phyloP scores from a whole-genome alignment of 2,888 invertebrate genomes.

The Latrodectus hesperus region DNA sequence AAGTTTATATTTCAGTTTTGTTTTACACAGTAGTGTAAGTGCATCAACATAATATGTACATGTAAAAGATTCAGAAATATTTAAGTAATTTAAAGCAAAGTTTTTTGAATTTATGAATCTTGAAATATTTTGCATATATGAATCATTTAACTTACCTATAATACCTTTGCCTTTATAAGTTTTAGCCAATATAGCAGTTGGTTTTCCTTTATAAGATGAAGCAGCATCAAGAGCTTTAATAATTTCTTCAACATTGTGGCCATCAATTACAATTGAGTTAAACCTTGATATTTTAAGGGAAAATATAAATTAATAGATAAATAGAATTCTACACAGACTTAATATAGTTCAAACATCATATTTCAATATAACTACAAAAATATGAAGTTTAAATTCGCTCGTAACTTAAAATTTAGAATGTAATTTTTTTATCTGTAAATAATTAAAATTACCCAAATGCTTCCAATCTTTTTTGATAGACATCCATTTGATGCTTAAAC shows the following conservation, averaged over 20 bases:
- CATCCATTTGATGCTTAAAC: constrained; percentile 92
- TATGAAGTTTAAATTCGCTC: background rate
- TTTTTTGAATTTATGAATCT: too few species aligned
- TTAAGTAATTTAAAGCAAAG: too few species aligned
- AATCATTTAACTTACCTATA: constrained; percentile 72
- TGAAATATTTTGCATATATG: too few species aligned
- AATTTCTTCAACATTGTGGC: constrained; percentile 94
- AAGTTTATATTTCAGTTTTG: too few species aligned
- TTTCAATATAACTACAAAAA: background rate
- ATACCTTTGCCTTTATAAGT: constrained; percentile 91
- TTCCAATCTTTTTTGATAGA: constrained; percentile 88
- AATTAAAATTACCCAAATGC: constrained; percentile 83
- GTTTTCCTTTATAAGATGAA: constrained; percentile 81
- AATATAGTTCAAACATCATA: background rate
- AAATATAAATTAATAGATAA: background rate
- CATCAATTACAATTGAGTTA: constrained; percentile 93
- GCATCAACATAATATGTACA: too few species aligned
- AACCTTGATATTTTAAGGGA: constrained; percentile 73
- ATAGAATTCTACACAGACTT: background rate
- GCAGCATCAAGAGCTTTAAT: constrained; percentile 92
- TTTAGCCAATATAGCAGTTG: constrained; percentile 95
- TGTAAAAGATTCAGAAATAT: too few species aligned
- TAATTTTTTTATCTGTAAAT: background rate
- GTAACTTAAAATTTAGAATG: background rate
- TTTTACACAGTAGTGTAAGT: too few species aligned